A percentile compares a stretch with the other conserved stretches of the same genome.
Conservation (phyloP, 2,888 invertebrate species). For the Notocelia uddmanniana region DNA sequence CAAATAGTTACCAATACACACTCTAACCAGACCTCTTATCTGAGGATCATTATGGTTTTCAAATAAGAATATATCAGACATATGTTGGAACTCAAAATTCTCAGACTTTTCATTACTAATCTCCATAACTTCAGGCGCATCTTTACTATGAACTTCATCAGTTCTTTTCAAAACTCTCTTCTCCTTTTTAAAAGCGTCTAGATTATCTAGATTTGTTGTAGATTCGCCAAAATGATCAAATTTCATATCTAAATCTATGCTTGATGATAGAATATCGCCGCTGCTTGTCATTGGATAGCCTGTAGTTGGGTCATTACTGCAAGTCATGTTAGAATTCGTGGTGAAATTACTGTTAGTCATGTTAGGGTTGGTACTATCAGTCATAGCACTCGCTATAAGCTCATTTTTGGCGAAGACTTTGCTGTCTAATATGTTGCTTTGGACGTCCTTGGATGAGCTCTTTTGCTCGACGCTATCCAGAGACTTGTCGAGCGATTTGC, state of each 20-base stretch:
- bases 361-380: slow-evolving; percentile 75
- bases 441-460: slow-evolving; percentile 72
- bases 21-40: slow-evolving; percentile 89
- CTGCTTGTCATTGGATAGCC: slow-evolving; percentile 80
- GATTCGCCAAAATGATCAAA: slow-evolving; percentile 88
- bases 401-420: slow-evolving; percentile 66
- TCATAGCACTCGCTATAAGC: slow-evolving; percentile 70
- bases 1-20: slow-evolving; percentile 89
- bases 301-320: slow-evolving; percentile 74
- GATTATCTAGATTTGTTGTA: slow-evolving; percentile 67
- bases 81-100: slow-evolving; percentile 84
- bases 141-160: slow-evolving; percentile 62
- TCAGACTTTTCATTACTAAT: slow-evolving; percentile 51
- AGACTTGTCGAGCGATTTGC: slow-evolving; percentile 71
- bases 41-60: slow-evolving; percentile 93
- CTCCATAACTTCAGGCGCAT: slow-evolving; percentile 54
- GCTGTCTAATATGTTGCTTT: slow-evolving; percentile 75
- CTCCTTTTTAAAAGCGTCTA: slow-evolving; percentile 63
- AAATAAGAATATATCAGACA: slow-evolving; percentile 90
- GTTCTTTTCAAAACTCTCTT: slow-evolving; percentile 61
- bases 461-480: slow-evolving; percentile 74
- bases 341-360: slow-evolving; percentile 81
- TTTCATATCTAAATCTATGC: slow-evolving; percentile 86
- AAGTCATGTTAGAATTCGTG: slow-evolving; percentile 77
- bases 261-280: slow-evolving; percentile 71